Evolutionary conservation across 2,797 vertebrate genomes (phyloP), one percentile per base, ranked within the genome.

Genomic region (Alectoris magna): DNA sequence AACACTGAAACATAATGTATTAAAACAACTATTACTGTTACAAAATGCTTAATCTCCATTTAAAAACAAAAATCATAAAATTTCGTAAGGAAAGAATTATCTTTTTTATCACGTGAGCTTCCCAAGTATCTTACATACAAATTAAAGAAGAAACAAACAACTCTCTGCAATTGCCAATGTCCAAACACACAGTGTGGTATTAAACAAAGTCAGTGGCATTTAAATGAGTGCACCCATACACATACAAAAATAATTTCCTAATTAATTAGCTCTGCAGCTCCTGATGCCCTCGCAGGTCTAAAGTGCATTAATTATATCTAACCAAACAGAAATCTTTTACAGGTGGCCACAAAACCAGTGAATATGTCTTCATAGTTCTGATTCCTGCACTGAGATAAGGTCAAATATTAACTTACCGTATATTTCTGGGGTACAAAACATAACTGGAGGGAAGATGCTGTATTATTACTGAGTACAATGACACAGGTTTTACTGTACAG

Each of bases 151-250:
- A 95, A 94, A 87, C 59, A 89, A 91, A 66, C 49, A 87, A 63
- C 60, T 87, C 56, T 53, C 58, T 72, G 34, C 69, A 72, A 70
- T 43, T 86, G 86, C 70, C 71, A 95, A 76, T 36, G 79, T 88
- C 74, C 85, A 90, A 70, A 95, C 43, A 73, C 80, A 91, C 31
- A 75, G 84, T 1, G 0, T 63, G 72, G 79, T 80, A 91, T 70
- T 95, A 90, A 93, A 95, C 93, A 74, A 95, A 95, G 90, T 80
- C 92, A 93, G 55, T 89, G 78, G 91, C 64, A 94, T 92, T 90
- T 93, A 94, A 96, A 93, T 80, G 51, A 93, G 39, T 91, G 76
- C 82, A 95, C 88, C 94, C 95, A 84, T 93, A 88, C 71, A 58
- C 85, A 93, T 78, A 90, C 81, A 86, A 83, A 95, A 90, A 90